Percentiles rank a stretch among this genome's conserved stretches.
Evolutionary conservation across 2,888 invertebrate genomes (phyloP).

Genomic region (Eutolmus rufibarbis): DNA sequence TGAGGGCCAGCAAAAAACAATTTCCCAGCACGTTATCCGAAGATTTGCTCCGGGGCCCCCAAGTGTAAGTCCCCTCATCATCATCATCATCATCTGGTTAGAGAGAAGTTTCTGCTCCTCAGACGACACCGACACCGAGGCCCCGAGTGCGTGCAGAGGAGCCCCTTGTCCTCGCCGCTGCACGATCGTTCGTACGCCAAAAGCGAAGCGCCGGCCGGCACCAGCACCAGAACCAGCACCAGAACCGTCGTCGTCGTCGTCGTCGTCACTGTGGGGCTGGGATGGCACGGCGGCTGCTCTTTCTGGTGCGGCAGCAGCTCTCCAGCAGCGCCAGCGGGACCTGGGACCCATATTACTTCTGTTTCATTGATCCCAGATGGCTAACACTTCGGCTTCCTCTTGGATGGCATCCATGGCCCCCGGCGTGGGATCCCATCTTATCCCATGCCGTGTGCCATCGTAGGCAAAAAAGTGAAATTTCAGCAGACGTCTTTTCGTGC

Average conservation of each 20-base stretch:
- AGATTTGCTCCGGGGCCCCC: conserved; percentile 32
- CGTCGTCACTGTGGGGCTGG: background rate
- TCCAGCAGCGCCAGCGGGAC: background rate
- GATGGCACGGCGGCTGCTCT: background rate
- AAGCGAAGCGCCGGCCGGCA: background rate
- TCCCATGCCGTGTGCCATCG: conserved; percentile 42
- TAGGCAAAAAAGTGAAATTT: conserved; percentile 41
- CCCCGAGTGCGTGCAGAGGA: conserved; percentile 22
- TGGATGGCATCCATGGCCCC: conserved; percentile 36
- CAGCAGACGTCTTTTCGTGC: conserved; percentile 28
- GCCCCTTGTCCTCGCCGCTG: conserved; percentile 26
- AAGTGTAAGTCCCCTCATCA: conserved; percentile 29
- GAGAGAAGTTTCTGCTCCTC: background rate
- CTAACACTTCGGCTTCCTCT: conserved; percentile 36
- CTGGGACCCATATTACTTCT: conserved; percentile 31
- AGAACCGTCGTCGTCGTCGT: background rate
- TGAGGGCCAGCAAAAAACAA: conserved; percentile 24
- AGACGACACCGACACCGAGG: background rate
- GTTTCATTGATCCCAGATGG: conserved; percentile 42
- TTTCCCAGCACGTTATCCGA: conserved; percentile 41
- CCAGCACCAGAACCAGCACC: background rate
- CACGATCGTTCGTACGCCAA: background rate
- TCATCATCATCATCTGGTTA: background rate
- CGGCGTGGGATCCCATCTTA: conserved; percentile 39
- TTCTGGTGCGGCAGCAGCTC: background rate